These are phyloP conservation scores for Datnioides undecimradiatus DNA, from an alignment of 2,113 vertebrate genomes.

Conservation along the genomic window DNA sequence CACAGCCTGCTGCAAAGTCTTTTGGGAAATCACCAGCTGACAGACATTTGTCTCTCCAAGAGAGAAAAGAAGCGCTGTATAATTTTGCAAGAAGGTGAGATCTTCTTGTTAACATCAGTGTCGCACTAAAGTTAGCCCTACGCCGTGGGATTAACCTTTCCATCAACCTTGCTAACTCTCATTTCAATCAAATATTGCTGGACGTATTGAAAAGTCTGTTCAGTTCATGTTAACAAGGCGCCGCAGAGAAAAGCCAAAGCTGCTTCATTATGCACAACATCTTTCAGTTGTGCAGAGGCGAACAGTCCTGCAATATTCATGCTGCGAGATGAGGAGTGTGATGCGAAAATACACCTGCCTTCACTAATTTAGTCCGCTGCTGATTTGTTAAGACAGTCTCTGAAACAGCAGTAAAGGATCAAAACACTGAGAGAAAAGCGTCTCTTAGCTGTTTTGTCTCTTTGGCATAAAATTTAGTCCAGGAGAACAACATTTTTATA, in stretches of 20 bases:
- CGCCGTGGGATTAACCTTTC: not conserved
- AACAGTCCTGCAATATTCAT: slow-evolving; percentile 40
- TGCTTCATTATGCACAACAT: slow-evolving; percentile 32
- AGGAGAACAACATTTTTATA: not conserved
- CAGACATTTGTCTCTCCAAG: slow-evolving; percentile 95
- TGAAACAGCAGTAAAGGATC: not conserved
- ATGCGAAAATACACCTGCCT: slow-evolving; percentile 9
- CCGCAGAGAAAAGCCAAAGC: slow-evolving; percentile 18
- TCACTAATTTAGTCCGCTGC: slow-evolving; percentile 1
- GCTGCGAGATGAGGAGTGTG: slow-evolving; percentile 16
- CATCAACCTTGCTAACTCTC: not conserved
- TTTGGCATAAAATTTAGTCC: not conserved
- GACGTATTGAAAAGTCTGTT: not conserved
- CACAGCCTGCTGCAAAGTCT: slow-evolving; percentile 84
- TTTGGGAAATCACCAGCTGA: slow-evolving; percentile 92
- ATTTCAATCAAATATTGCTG: slow-evolving; percentile 1
- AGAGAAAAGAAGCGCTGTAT: slow-evolving; percentile 93
- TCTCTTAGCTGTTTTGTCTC: not conserved
- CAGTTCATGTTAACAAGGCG: slow-evolving; percentile 33
- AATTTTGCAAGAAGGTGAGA: slow-evolving; percentile 95
- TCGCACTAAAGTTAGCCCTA: not conserved
- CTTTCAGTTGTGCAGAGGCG: not conserved
- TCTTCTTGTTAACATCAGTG: not conserved
- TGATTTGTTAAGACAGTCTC: not conserved
- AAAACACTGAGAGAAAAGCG: not conserved